Evolutionary conservation across 1,140 invertebrate genomes (phyloP).

Genomic region (Magallana ariakensis): DNA sequence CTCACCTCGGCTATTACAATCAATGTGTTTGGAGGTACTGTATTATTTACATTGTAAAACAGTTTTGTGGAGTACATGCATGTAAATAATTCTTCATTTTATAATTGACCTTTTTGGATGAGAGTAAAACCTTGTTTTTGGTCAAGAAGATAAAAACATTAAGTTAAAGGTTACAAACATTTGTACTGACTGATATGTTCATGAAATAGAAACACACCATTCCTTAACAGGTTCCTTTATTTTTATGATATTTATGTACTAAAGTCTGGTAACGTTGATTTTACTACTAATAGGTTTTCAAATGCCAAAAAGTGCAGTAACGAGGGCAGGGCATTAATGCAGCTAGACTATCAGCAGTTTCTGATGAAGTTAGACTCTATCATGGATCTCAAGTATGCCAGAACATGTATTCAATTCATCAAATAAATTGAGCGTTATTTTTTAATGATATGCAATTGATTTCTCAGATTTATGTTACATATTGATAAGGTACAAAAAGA

Average conservation of each 20-base stretch:
- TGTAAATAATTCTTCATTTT: too few species aligned
- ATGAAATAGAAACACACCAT: background rate
- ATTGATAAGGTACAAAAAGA: too few species aligned
- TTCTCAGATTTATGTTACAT: too few species aligned
- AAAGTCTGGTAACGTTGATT: background rate
- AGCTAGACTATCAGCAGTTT: constrained; percentile 97
- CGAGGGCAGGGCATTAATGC: constrained; percentile 97
- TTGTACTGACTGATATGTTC: background rate
- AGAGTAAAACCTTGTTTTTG: background rate
- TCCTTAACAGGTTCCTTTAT: background rate
- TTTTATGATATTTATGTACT: background rate
- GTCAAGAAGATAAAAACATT: background rate
- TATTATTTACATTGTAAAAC: too few species aligned
- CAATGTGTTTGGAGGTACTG: too few species aligned
- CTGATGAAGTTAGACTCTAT: constrained; percentile 94
- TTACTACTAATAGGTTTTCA: constrained; percentile 85
- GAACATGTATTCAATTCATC: background rate
- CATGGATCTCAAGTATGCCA: constrained; percentile 79
- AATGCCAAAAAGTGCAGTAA: constrained; percentile 96
- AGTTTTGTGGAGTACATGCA: too few species aligned
- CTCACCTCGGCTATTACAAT: too few species aligned
- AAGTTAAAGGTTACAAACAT: background rate
- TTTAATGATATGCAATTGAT: too few species aligned
- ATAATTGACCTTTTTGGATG: too few species aligned
- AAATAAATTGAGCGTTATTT: background rate